Percentiles rank a stretch among this genome's conserved stretches.
Conservation (phyloP, 2,113 vertebrate species). For the Tetrao urogallus region DNA sequence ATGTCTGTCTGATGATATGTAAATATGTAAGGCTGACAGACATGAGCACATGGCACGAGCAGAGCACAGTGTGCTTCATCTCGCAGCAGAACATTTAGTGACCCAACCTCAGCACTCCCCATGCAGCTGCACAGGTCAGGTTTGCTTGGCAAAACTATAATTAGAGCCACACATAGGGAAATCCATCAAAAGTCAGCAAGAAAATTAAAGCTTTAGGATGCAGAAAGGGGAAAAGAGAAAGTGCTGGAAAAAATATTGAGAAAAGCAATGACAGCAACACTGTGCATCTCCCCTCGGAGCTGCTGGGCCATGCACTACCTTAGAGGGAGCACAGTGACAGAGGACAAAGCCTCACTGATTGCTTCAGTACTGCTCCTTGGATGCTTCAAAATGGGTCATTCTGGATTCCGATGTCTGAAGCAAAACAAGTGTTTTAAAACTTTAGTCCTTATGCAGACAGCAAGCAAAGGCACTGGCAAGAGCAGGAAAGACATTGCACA, state of each 20-base stretch:
- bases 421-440: background rate
- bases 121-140: background rate
- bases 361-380: background rate
- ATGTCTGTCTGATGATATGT: background rate
- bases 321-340: background rate
- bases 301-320: rapidly evolving
- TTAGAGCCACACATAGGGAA: background rate
- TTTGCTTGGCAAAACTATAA: background rate
- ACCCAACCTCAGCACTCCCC: background rate
- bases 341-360: background rate
- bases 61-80: background rate
- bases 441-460: rapidly evolving
- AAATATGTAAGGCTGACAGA: background rate
- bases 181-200: background rate
- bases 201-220: background rate
- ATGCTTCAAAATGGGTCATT: background rate
- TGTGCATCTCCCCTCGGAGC: background rate
- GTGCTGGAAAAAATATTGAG: background rate
- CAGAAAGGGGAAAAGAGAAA: background rate
- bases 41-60: background rate
- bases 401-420: rapidly evolving
- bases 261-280: background rate
- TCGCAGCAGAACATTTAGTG: background rate
- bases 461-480: background rate
- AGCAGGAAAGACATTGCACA: rapidly evolving